Evolutionary conservation across 2,113 vertebrate genomes (phyloP).

Genomic region (Corvus moneduloides): DNA sequence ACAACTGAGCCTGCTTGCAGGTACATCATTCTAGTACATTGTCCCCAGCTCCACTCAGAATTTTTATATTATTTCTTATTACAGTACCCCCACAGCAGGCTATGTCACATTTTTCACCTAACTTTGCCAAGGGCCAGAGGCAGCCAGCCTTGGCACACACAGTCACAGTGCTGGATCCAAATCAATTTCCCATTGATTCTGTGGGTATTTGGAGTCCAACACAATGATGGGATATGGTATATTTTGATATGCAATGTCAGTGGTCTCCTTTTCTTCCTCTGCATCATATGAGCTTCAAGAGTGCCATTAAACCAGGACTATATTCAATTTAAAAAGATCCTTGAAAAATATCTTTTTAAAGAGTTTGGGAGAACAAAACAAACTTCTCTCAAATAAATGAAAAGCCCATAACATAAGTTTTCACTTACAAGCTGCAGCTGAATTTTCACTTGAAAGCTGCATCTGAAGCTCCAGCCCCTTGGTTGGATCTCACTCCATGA

Average conservation of each 20-base stretch:
- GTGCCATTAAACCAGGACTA: not conserved
- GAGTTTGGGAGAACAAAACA: not conserved
- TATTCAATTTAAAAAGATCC: not conserved
- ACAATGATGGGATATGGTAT: not conserved
- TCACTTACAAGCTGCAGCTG: not conserved
- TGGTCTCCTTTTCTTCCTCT: not conserved
- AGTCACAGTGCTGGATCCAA: not conserved
- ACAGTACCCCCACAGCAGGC: not conserved
- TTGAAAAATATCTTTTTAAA: not conserved
- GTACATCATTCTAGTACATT: not conserved
- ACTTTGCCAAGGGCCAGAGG: not conserved
- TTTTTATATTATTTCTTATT: not conserved
- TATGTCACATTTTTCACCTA: not conserved
- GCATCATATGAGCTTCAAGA: not conserved
- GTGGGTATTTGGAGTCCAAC: not conserved
- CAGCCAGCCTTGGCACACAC: not conserved
- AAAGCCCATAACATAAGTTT: not conserved
- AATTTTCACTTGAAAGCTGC: conserved; percentile 17
- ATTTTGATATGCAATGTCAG: not conserved
- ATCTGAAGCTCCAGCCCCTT: not conserved
- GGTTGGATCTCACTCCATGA: not conserved
- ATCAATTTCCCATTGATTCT: not conserved
- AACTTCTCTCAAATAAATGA: not conserved
- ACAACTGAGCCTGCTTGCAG: not conserved
- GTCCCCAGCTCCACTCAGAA: not conserved